phyloP scores from a whole-genome alignment of 2,113 vertebrate genomes.

The Lanius collurio region DNA sequence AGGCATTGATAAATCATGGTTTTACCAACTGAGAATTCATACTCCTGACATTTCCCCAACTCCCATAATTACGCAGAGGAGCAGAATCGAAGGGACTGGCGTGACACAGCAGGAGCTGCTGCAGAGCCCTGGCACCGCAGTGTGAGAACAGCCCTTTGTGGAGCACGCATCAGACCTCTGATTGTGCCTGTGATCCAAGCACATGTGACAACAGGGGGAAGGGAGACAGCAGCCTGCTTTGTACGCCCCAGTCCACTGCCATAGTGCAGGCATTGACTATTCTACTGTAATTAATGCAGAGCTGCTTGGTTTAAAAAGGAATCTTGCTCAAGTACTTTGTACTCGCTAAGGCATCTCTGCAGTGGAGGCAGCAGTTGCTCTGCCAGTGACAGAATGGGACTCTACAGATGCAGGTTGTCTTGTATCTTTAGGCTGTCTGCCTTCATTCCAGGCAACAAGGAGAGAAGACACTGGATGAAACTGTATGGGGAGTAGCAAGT shows the following conservation, averaged over 20 bases:
- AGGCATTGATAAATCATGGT: conserved; percentile 32
- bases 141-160: conserved; percentile 42
- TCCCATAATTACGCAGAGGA: background rate
- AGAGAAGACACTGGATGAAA: background rate
- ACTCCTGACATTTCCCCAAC: conserved; percentile 6
- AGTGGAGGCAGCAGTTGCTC: background rate
- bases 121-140: background rate
- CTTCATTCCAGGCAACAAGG: background rate
- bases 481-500: background rate
- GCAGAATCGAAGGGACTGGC: conserved; percentile 20
- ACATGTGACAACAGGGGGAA: conserved; percentile 31
- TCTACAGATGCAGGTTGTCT: background rate
- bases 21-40: conserved; percentile 38
- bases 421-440: background rate
- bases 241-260: conserved; percentile 20
- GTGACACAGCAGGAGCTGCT: conserved; percentile 34
- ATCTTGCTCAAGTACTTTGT: background rate
- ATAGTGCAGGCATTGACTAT: conserved; percentile 60
- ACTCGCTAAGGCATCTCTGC: background rate
- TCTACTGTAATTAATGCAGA: conserved; percentile 65
- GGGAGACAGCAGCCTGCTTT: conserved; percentile 65
- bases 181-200: conserved; percentile 35
- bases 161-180: background rate
- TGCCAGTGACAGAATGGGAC: background rate
- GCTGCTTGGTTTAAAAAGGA: conserved; percentile 31